phyloP scores from a whole-genome alignment of 2,797 vertebrate species.

The Karalla daura region DNA sequence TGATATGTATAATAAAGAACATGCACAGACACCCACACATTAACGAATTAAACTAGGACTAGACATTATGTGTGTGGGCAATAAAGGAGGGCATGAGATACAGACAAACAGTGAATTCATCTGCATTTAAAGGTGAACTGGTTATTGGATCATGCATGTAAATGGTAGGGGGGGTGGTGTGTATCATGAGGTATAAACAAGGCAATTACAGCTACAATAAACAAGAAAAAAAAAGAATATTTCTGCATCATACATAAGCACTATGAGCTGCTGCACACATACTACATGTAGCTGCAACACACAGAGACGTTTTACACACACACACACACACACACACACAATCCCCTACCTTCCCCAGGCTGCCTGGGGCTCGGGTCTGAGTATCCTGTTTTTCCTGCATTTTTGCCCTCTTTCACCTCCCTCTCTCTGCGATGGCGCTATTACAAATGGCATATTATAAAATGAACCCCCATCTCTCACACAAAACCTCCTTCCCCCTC shows the following conservation, averaged over 20 bases:
- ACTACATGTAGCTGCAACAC: not conserved
- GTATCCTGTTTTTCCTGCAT: slow-evolving; percentile 79
- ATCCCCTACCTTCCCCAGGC: slow-evolving; percentile 76
- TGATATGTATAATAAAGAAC: no score
- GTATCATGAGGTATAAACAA: not conserved
- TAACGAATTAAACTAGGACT: slow-evolving; percentile 30
- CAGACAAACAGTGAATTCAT: slow-evolving; percentile 15
- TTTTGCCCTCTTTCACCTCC: slow-evolving; percentile 60
- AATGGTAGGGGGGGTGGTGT: not conserved
- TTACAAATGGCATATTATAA: slow-evolving; percentile 62
- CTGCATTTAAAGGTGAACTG: slow-evolving; percentile 14
- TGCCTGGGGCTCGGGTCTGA: slow-evolving; percentile 52
- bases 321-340: slow-evolving; percentile 19
- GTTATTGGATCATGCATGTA: not conserved
- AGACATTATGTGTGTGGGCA: slow-evolving; percentile 38
- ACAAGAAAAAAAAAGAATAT: not conserved
- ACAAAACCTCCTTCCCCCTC: slow-evolving; percentile 22
- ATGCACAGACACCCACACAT: slow-evolving; percentile 1
- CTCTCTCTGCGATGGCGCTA: slow-evolving; percentile 41
- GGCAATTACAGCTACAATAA: not conserved
- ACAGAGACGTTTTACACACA: not conserved
- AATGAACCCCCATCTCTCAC: slow-evolving; percentile 62
- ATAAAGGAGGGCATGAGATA: slow-evolving; percentile 14
- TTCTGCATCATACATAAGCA: not conserved
- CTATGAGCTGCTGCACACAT: not conserved